These are phyloP conservation scores for Hippolais icterina DNA, from an alignment of 2,113 vertebrate species.

Conservation along the genomic window DNA sequence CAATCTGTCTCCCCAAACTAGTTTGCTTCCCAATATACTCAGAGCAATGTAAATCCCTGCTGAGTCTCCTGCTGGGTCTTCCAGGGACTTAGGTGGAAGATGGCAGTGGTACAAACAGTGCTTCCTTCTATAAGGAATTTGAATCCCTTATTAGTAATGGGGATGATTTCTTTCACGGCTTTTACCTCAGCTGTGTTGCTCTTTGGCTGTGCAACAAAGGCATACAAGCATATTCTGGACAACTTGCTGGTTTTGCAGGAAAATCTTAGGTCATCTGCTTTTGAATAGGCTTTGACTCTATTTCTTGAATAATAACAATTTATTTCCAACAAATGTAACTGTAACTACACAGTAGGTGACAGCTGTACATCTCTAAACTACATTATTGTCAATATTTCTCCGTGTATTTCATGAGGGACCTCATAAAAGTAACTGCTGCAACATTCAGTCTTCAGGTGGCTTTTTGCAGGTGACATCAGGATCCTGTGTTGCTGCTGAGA, in stretches of 20 bases:
- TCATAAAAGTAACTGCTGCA: not conserved
- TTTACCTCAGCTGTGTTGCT: not conserved
- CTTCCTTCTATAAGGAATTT: not conserved
- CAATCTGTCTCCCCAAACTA: not conserved
- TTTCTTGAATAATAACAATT: not conserved
- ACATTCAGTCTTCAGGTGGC: not conserved
- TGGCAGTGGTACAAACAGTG: not conserved
- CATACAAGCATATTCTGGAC: not conserved
- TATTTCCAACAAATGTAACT: not conserved
- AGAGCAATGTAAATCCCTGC: not conserved
- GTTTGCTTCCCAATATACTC: accelerated
- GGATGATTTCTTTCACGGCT: not conserved
- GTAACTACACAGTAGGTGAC: not conserved
- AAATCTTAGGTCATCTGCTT: not conserved
- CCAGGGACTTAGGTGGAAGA: not conserved
- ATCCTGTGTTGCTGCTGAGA: not conserved
- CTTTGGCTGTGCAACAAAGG: not conserved
- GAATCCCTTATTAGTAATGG: not conserved
- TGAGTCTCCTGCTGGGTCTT: not conserved
- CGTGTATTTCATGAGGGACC: accelerated
- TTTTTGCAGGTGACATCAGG: not conserved
- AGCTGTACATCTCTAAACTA: not conserved
- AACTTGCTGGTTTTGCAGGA: not conserved
- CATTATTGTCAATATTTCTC: not conserved
- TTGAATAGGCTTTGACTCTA: not conserved